These are phyloP conservation scores for Euphonia xanthogaster DNA, from an alignment of 2,797 vertebrate species.

Conservation along the genomic window DNA sequence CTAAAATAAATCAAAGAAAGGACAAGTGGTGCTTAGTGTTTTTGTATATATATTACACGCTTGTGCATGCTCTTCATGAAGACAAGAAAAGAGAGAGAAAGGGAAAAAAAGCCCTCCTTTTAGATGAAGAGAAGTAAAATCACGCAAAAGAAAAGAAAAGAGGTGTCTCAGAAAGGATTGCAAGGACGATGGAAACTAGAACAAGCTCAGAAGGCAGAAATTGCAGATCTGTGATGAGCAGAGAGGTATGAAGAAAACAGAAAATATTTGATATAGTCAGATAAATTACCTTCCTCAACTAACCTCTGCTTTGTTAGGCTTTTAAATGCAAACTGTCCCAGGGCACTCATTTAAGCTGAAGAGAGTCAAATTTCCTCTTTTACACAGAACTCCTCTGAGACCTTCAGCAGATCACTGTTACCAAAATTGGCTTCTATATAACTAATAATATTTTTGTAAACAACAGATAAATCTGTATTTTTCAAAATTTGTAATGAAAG, in stretches of 20 bases:
- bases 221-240: not conserved
- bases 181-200: not conserved
- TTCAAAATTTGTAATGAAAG: not conserved
- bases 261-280: not conserved
- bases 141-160: not conserved
- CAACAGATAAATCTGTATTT: not conserved
- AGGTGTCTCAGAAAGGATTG: not conserved
- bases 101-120: accelerated
- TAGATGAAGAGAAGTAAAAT: not conserved
- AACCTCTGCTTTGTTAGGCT: not conserved
- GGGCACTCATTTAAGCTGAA: not conserved
- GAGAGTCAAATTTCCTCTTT: not conserved
- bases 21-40: not conserved
- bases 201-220: not conserved
- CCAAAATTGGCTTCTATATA: not conserved
- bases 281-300: not conserved
- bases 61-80: not conserved
- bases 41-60: not conserved
- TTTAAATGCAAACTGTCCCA: not conserved
- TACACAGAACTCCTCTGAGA: not conserved
- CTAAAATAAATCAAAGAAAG: not conserved
- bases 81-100: not conserved
- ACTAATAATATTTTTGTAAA: not conserved
- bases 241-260: not conserved
- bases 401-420: not conserved